Conservation (phyloP, 2,113 vertebrate genomes). For the Laticauda colubrina region DNA sequence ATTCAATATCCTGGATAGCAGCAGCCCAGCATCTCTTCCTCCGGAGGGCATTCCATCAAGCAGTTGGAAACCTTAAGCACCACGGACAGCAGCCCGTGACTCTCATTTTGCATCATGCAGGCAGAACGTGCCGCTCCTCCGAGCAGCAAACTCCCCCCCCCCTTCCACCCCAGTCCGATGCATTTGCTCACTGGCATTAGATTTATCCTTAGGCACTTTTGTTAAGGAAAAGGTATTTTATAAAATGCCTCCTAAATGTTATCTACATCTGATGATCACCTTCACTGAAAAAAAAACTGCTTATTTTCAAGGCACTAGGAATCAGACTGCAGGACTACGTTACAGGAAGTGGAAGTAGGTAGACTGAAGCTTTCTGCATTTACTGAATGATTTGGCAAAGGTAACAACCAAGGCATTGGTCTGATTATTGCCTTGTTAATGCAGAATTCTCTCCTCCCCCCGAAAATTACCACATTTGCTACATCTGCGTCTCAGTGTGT, state of each 20-base stretch:
- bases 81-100: slow-evolving; percentile 58
- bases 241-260: not conserved
- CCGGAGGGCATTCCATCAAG: slow-evolving; percentile 43
- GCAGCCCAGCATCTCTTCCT: slow-evolving; percentile 54
- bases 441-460: slow-evolving; percentile 14
- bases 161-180: not conserved
- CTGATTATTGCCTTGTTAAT: not conserved
- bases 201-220: slow-evolving; percentile 22
- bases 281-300: not conserved
- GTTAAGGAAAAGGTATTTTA: not conserved
- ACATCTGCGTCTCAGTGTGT: not conserved
- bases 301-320: not conserved
- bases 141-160: not conserved
- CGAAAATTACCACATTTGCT: not conserved
- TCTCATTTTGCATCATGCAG: slow-evolving; percentile 15
- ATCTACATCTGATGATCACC: slow-evolving; percentile 29
- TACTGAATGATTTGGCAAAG: slow-evolving; percentile 34
- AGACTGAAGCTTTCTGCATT: slow-evolving; percentile 58
- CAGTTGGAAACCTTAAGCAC: slow-evolving; percentile 61
- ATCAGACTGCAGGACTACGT: slow-evolving; percentile 41
- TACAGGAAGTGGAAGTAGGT: slow-evolving; percentile 36
- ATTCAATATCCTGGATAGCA: slow-evolving; percentile 49
- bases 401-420: slow-evolving; percentile 34
- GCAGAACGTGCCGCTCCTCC: slow-evolving; percentile 25
- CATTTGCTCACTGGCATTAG: slow-evolving; percentile 24